phyloP scores from a whole-genome alignment of 2,113 vertebrate species.

The Patagioenas fasciata region DNA sequence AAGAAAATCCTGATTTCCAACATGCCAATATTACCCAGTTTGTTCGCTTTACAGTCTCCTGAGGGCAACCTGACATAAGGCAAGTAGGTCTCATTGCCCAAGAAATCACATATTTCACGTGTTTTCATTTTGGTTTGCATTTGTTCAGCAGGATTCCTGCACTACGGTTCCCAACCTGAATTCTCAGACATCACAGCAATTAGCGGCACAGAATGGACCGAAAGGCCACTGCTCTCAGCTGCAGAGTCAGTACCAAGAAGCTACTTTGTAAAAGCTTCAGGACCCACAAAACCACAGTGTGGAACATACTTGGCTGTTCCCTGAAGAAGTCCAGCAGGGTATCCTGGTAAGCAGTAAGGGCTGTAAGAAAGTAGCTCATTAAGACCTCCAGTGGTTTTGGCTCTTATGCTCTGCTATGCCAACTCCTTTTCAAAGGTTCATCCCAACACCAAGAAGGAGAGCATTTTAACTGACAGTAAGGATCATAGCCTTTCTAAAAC shows the following conservation, averaged over 20 bases:
- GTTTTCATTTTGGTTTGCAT: neutral
- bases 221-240: neutral
- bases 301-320: neutral
- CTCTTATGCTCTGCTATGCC: neutral
- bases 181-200: neutral
- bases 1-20: neutral
- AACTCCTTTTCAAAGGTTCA: neutral
- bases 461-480: neutral
- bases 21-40: neutral
- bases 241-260: neutral
- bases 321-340: neutral
- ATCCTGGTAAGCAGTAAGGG: neutral
- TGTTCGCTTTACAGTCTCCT: neutral
- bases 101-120: neutral
- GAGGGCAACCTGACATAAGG: neutral
- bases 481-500: neutral
- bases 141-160: neutral
- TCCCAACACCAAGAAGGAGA: neutral
- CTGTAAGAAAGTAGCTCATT: neutral
- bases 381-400: neutral
- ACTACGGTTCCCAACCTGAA: rapidly evolving
- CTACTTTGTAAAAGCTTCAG: neutral
- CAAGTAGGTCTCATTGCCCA: neutral
- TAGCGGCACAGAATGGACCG: neutral
- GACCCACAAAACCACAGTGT: neutral